These are phyloP conservation scores for Isurus oxyrinchus DNA, from an alignment of 2,113 vertebrate species.

Conservation along the genomic window DNA sequence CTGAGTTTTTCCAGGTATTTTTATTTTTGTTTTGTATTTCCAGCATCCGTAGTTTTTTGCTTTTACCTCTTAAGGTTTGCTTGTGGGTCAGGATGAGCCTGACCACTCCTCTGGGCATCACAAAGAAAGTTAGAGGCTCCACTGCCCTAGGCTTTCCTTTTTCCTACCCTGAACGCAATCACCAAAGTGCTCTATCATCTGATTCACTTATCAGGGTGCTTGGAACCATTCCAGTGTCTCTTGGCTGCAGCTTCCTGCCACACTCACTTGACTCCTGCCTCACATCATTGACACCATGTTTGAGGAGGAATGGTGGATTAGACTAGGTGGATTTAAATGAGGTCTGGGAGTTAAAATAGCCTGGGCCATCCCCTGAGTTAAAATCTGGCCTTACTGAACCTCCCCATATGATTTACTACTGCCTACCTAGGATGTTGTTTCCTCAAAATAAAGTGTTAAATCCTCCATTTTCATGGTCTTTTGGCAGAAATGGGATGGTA, in stretches of 20 bases:
- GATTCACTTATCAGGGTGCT: not conserved
- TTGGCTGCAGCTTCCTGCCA: not conserved
- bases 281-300: not conserved
- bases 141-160: not conserved
- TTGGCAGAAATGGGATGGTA: not conserved
- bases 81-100: not conserved
- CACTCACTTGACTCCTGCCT: not conserved
- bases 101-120: not conserved
- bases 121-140: no score
- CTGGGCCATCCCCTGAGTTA: not conserved
- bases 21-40: no score
- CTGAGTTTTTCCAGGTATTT: no score
- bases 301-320: no score
- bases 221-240: not conserved
- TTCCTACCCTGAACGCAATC: not conserved
- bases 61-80: not conserved
- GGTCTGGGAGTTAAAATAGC: not conserved
- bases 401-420: not conserved
- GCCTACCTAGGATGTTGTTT: not conserved
- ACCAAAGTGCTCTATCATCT: not conserved
- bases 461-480: not conserved
- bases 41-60: no score
- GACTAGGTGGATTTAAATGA: not conserved
- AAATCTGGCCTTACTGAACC: not conserved
- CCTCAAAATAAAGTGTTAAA: not conserved